These are phyloP conservation scores for Rhinoraja longicauda DNA, from an alignment of 2,797 vertebrate species.

Conservation along the genomic window DNA sequence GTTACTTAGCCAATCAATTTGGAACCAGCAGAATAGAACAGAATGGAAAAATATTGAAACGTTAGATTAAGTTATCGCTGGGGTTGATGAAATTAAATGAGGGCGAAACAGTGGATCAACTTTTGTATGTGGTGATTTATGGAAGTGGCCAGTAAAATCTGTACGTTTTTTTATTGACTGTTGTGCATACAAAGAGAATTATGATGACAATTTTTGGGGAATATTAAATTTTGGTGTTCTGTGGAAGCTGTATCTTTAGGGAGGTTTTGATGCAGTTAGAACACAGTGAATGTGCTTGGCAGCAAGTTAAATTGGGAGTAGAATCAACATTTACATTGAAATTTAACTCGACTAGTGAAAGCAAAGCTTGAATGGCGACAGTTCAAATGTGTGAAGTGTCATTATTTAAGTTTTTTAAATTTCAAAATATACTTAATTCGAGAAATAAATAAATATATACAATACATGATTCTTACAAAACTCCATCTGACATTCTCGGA, in stretches of 20 bases:
- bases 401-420: background rate
- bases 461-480: no score
- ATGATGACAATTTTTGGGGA: background rate
- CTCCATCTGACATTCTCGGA: no score
- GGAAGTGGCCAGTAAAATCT: background rate
- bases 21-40: background rate
- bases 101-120: background rate
- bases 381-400: background rate
- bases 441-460: no score
- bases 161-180: background rate
- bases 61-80: background rate
- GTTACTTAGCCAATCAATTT: no score
- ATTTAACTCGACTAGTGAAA: background rate
- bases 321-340: background rate
- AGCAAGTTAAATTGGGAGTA: background rate
- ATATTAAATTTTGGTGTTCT: background rate
- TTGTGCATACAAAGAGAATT: background rate
- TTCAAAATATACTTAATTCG: no score
- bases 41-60: background rate
- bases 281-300: background rate
- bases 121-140: background rate
- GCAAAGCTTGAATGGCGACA: background rate
- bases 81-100: background rate
- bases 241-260: background rate
- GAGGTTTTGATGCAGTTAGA: background rate